These are phyloP conservation scores for Mesoligia furuncula DNA, from an alignment of 2,888 invertebrate genomes.

Conservation along the genomic window DNA sequence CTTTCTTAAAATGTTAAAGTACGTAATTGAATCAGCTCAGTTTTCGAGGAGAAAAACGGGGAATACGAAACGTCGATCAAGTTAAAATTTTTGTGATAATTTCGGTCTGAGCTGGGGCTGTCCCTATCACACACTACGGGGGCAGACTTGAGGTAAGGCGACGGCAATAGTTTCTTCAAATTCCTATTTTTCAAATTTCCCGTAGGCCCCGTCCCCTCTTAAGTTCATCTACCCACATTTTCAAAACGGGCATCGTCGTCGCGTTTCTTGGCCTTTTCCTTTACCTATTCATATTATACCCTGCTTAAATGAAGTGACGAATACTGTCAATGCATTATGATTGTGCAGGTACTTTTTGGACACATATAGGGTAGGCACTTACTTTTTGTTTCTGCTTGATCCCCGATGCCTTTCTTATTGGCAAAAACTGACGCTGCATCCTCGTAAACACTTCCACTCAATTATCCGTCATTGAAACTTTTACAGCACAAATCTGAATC, in stretches of 20 bases:
- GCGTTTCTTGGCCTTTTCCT: neutral
- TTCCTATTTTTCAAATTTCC: no score
- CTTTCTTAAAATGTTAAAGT: no score
- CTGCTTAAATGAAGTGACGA: neutral
- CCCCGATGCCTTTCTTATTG: neutral
- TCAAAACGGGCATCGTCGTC: neutral
- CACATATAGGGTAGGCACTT: neutral
- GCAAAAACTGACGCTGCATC: neutral
- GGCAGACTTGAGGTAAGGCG: no score
- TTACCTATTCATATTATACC: no score
- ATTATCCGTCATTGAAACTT: neutral
- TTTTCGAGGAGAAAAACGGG: no score
- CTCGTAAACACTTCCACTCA: neutral
- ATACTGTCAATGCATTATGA: neutral
- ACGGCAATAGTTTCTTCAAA: no score
- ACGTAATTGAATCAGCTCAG: no score
- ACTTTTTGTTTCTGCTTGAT: conserved; percentile 4
- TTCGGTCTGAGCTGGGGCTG: no score
- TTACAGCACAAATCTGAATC: neutral
- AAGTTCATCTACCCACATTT: neutral
- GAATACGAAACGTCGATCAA: no score
- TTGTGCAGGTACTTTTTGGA: neutral
- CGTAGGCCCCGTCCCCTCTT: no score
- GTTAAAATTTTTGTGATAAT: no score
- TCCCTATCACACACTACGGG: no score